Conservation (phyloP, 2,888 invertebrate genomes). For the Cetonia aurata region DNA sequence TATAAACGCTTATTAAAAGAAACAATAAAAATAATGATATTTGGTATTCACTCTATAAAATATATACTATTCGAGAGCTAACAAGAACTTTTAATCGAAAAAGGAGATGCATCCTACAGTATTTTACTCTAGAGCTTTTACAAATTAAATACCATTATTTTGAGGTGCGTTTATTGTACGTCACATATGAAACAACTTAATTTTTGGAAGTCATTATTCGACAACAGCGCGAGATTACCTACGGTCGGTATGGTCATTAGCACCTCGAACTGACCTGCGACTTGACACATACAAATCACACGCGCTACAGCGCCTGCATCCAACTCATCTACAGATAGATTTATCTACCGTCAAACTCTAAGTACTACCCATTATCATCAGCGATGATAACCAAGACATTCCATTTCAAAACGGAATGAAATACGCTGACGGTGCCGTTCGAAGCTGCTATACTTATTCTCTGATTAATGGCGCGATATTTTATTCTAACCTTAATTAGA, state of each 20-base stretch:
- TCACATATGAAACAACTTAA: slow-evolving; percentile 41
- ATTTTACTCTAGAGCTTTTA: slow-evolving; percentile 21
- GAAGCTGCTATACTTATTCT: slow-evolving; percentile 55
- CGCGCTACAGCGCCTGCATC: slow-evolving; percentile 49
- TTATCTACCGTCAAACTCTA: slow-evolving; percentile 59
- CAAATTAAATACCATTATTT: slow-evolving; percentile 33
- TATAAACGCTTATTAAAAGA: too few species aligned
- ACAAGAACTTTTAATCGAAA: neutral
- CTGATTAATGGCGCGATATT: slow-evolving; percentile 52
- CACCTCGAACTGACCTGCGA: slow-evolving; percentile 58
- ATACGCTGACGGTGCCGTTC: slow-evolving; percentile 50
- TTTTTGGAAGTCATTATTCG: slow-evolving; percentile 44
- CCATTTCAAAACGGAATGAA: slow-evolving; percentile 54
- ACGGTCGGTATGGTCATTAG: slow-evolving; percentile 57
- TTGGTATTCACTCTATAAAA: too few species aligned
- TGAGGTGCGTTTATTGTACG: slow-evolving; percentile 10
- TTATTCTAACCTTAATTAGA: slow-evolving; percentile 52
- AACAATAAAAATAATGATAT: too few species aligned
- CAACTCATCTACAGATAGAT: slow-evolving; percentile 59
- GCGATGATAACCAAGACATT: slow-evolving; percentile 52
- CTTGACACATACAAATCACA: slow-evolving; percentile 57
- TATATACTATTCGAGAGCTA: too few species aligned
- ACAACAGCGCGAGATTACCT: slow-evolving; percentile 45
- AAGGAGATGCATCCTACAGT: slow-evolving; percentile 10
- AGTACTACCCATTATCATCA: slow-evolving; percentile 55